Evolutionary conservation across 2,888 invertebrate genomes (phyloP).

Genomic region (Callyntrura guangdongensis): DNA sequence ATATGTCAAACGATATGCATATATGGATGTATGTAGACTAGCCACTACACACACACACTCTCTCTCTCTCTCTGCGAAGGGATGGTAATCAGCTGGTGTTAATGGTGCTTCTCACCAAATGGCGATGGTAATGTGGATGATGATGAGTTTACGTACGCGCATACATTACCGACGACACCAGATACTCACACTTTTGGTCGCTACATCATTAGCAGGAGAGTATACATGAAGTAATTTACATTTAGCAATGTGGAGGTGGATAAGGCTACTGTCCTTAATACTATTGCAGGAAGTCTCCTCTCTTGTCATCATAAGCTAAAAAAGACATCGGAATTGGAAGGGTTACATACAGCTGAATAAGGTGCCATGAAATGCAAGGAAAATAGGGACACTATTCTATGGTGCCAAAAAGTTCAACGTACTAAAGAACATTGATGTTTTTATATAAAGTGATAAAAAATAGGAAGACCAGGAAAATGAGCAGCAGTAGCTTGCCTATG

Average conservation of each 20-base stretch:
- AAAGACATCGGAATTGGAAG: too few species aligned
- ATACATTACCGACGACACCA: conserved; percentile 10
- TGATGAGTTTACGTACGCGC: conserved; percentile 39
- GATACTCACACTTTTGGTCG: neutral
- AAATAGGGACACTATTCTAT: too few species aligned
- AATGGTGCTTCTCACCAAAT: conserved; percentile 50
- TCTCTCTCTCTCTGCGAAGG: neutral
- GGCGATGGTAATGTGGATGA: conserved; percentile 24
- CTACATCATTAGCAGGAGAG: neutral
- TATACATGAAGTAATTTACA: neutral
- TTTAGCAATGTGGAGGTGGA: neutral
- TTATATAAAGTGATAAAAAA: too few species aligned
- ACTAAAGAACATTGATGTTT: neutral
- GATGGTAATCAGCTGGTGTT: conserved; percentile 71
- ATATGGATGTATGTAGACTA: neutral
- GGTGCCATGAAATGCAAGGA: too few species aligned
- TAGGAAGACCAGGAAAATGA: too few species aligned
- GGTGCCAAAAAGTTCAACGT: too few species aligned
- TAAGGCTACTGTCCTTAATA: neutral
- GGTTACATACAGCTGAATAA: too few species aligned
- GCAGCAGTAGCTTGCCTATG: too few species aligned
- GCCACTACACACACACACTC: too few species aligned
- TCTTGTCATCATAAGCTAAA: too few species aligned
- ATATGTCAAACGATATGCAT: too few species aligned
- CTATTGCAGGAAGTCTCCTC: neutral